Conservation (phyloP, 1,140 invertebrate species). For the Drosophila sturtevanti region DNA sequence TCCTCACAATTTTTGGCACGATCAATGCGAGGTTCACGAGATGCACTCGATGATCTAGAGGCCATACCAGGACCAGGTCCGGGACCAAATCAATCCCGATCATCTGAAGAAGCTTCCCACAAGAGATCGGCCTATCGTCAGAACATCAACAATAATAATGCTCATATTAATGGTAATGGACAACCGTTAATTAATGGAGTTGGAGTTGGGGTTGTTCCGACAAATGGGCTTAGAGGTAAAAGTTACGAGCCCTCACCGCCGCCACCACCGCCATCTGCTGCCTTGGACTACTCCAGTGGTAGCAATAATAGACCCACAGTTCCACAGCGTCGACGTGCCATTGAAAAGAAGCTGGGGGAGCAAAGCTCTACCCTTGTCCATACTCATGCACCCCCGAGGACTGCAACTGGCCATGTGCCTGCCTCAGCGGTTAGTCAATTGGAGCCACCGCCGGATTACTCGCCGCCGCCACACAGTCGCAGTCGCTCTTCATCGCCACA, state of each 20-base stretch:
- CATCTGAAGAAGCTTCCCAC: slow-evolving; percentile 46
- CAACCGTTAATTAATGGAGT: slow-evolving; percentile 10
- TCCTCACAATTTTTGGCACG: slow-evolving; percentile 74
- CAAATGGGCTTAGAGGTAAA: slow-evolving; percentile 50
- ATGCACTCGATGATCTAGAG: slow-evolving; percentile 68
- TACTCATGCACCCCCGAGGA: slow-evolving; percentile 3
- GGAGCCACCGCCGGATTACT: slow-evolving; percentile 88
- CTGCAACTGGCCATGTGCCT: slow-evolving; percentile 18
- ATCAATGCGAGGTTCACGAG: slow-evolving; percentile 65
- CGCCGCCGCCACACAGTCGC: slow-evolving; percentile 85
- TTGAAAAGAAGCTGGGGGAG: slow-evolving; percentile 76
- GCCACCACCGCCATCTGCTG: not conserved
- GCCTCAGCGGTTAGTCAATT: slow-evolving; percentile 17
- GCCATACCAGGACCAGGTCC: slow-evolving; percentile 49
- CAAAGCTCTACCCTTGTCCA: slow-evolving; percentile 15
- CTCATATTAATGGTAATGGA: slow-evolving; percentile 3
- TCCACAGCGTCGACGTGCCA: slow-evolving; percentile 85
- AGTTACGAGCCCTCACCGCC: slow-evolving; percentile 40
- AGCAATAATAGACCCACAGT: slow-evolving; percentile 83
- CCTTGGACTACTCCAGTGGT: slow-evolving; percentile 37
- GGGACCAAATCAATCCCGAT: slow-evolving; percentile 1
- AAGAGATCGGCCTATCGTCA: slow-evolving; percentile 50
- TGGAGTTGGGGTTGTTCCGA: not conserved
- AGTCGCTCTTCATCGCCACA: slow-evolving; percentile 82
- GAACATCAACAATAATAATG: slow-evolving; percentile 28